phyloP scores from a whole-genome alignment of 2,888 invertebrate species.

The Nasonia oneida region DNA sequence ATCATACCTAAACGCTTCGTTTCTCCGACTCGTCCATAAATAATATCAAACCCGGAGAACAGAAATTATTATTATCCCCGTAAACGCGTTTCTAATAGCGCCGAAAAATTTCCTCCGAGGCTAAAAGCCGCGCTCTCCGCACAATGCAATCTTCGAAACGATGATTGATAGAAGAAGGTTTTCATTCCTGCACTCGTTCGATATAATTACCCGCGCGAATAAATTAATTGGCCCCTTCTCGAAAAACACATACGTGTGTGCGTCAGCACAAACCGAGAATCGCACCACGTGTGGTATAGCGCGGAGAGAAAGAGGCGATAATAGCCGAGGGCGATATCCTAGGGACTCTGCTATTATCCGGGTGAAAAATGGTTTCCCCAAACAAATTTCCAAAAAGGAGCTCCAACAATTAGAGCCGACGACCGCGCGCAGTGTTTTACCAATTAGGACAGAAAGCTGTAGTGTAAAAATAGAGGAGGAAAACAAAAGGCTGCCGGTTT shows the following conservation, averaged over 20 bases:
- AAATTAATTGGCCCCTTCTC: conserved; percentile 49
- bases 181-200: conserved; percentile 1
- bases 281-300: not conserved
- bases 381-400: conserved; percentile 73
- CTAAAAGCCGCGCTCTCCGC: not conserved
- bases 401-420: conserved; percentile 70
- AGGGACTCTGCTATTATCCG: conserved; percentile 71
- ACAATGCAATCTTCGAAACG: conserved; percentile 14
- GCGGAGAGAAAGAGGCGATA: conserved; percentile 51
- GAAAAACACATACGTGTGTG: not conserved
- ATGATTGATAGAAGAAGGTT: conserved; percentile 59
- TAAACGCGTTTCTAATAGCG: conserved; percentile 47
- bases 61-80: conserved; percentile 50
- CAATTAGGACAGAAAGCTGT: conserved; percentile 43
- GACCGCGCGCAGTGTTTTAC: conserved; percentile 56
- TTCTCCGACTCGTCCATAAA: conserved; percentile 39
- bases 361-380: conserved; percentile 78
- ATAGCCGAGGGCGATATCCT: conserved; percentile 54
- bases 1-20: conserved; percentile 8
- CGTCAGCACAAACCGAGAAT: not conserved
- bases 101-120: conserved; percentile 41
- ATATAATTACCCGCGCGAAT: conserved; percentile 45
- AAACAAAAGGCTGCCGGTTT: conserved; percentile 31
- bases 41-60: conserved; percentile 1
- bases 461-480: conserved; percentile 3